Evolutionary conservation across 2,113 vertebrate genomes (phyloP), one percentile per base, ranked within the genome.

Genomic region (Desmodus rotundus): DNA sequence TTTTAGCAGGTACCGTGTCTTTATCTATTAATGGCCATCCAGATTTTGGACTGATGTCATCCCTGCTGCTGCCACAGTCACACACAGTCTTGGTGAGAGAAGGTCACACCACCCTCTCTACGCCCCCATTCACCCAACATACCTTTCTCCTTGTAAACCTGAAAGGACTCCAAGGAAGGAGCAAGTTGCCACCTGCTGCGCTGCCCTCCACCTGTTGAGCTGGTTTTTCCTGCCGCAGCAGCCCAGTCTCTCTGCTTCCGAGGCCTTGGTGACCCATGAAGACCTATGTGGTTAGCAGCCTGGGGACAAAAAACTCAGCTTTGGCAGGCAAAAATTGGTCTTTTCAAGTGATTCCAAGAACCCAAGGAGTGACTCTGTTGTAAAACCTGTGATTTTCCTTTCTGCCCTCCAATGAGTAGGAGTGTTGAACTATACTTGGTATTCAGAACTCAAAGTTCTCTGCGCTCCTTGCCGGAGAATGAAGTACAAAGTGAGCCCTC

Each of bases 331-430:
- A 97, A 97, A 98, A 97, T 94, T 96, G 97, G 93, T 96, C 98
- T 97, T 98, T 97, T 98, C 72, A 85, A 92, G 96, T 97, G 98
- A 98, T 98, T 97, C 98, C 82, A 97, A 96, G 97, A 98, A 98
- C 97, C 95, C 96, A 96, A 98, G 91, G 97, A 91, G 97, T 88
- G 93, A 95, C 97, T 98, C 96, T 98, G 98, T 92, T 97, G 7
- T 98, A 97, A 98, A 97, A 96, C 92, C 97, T 97, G 95, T 97
- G 98, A 97, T 88, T 81, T 89, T 94, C 98, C 98, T 97, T 94
- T 87, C 93, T 97, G 96, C 97, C 97, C 93, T 86, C 96, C 97
- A 98, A 97, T 95, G 86, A 96, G 97, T 97, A 97, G 96, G 95
- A 96, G 91, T 91, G 98, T 98, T 98, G 96, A 98, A 97, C 97